Percentiles rank a stretch among this genome's conserved stretches.
Conservation (phyloP, 2,797 vertebrate genomes). For the Enteromius unitaeniatus region DNA sequence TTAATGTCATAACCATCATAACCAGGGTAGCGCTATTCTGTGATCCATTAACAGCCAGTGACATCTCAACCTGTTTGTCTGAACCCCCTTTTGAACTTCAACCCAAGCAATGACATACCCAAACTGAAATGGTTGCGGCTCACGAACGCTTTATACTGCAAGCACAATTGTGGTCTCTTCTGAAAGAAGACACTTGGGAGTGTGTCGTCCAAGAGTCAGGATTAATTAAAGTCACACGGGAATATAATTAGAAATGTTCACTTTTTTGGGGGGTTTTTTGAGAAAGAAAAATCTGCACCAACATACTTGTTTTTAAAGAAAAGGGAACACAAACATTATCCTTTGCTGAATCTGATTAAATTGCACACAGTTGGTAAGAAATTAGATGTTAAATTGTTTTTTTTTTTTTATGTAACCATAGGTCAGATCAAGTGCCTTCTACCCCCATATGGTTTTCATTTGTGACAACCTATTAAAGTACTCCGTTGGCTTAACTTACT, state of each 20-base stretch:
- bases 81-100: background rate
- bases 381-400: background rate
- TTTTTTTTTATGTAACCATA: background rate
- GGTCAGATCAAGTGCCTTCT: background rate
- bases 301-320: background rate
- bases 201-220: background rate
- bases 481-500: background rate
- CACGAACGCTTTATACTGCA: background rate
- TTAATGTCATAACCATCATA: background rate
- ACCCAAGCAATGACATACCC: conserved; percentile 1
- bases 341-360: background rate
- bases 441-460: background rate
- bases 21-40: background rate
- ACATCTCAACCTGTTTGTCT: conserved; percentile 26
- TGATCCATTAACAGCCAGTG: background rate
- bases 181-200: conserved; percentile 22
- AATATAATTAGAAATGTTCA: conserved; percentile 13
- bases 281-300: background rate
- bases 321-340: background rate
- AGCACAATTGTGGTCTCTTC: conserved; percentile 1
- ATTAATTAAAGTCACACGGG: conserved; percentile 16
- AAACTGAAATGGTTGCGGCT: background rate
- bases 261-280: too few relatives aligned
- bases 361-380: background rate
- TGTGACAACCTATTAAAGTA: background rate